These are phyloP conservation scores for Yponomeuta sedellus DNA, from an alignment of 2,888 invertebrate species.

Conservation along the genomic window DNA sequence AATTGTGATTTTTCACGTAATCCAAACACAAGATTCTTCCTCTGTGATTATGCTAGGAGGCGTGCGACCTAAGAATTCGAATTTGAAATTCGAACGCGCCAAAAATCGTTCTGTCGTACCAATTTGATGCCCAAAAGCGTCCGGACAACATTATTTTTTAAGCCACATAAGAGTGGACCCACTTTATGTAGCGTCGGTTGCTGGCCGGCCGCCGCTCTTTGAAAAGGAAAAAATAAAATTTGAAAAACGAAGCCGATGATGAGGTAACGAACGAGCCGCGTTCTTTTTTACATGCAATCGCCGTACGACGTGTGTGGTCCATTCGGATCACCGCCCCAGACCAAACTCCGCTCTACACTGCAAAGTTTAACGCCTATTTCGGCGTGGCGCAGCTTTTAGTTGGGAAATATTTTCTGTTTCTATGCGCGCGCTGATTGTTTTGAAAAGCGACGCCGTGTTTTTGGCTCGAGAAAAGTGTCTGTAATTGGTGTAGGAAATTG, in stretches of 20 bases:
- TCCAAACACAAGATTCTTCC: no score
- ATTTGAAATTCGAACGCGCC: conserved; percentile 28
- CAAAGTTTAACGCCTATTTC: conserved; percentile 23
- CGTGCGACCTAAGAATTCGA: conserved; percentile 60
- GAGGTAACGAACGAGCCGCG: conserved; percentile 74
- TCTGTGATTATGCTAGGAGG: no score
- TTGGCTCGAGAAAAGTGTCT: conserved; percentile 6
- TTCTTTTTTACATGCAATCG: conserved; percentile 67
- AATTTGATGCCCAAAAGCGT: conserved; percentile 1
- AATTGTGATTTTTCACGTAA: no score
- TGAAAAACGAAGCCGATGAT: conserved; percentile 63
- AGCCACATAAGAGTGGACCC: conserved; percentile 28
- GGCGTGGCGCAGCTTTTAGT: conserved; percentile 9
- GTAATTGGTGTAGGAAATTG: conserved; percentile 14
- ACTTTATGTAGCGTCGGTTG: conserved; percentile 60
- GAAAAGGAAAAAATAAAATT: conserved; percentile 44
- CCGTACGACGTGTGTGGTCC: conserved; percentile 71
- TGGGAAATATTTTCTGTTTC: conserved; percentile 11
- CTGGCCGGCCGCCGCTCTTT: conserved; percentile 32
- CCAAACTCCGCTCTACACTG: conserved; percentile 25
- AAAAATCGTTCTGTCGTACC: neutral
- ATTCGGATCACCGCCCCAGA: conserved; percentile 21
- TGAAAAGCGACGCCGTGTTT: conserved; percentile 4
- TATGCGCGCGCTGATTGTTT: neutral
- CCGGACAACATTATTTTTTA: conserved; percentile 29